These are phyloP conservation scores for Anthopleura sola DNA, from an alignment of 64 coral and sea anemone species.

Conservation along the genomic window DNA sequence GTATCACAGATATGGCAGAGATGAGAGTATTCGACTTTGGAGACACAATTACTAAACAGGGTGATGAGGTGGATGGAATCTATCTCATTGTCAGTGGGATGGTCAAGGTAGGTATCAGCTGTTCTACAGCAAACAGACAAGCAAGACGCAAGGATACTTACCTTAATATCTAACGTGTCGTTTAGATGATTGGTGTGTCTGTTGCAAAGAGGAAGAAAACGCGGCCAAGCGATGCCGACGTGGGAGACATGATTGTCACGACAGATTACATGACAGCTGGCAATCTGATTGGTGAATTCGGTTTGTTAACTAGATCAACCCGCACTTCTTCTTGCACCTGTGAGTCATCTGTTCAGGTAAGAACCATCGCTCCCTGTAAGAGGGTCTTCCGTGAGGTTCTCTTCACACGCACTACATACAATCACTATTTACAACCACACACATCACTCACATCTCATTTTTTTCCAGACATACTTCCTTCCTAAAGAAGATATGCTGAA, in stretches of 20 bases:
- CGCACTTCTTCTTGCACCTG: constrained; percentile 92
- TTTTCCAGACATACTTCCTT: constrained; percentile 73
- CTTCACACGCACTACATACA: too few relatives aligned
- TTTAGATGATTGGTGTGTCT: constrained; percentile 95
- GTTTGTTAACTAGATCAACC: constrained; percentile 65
- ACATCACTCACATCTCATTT: too few relatives aligned
- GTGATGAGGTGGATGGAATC: constrained; percentile 81
- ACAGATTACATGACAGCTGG: constrained; percentile 94
- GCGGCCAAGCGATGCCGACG: constrained; percentile 15
- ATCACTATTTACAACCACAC: too few relatives aligned
- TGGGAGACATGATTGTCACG: constrained; percentile 79
- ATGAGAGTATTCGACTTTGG: constrained; percentile 81
- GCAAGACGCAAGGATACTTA: background rate
- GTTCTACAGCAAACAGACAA: background rate
- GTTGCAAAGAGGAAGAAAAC: constrained; percentile 40
- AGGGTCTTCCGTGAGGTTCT: too few relatives aligned
- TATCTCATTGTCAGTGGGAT: constrained; percentile 93
- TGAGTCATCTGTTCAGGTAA: constrained; percentile 92
- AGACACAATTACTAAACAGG: constrained; percentile 87
- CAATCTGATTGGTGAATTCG: constrained; percentile 89
- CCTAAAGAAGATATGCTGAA: constrained; percentile 58
- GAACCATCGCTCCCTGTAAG: too few relatives aligned
- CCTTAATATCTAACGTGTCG: background rate
- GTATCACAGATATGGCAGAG: constrained; percentile 51
- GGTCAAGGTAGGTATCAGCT: constrained; percentile 69